phyloP scores from a whole-genome alignment of 2,888 invertebrate species.

The Cybosia mesomella region DNA sequence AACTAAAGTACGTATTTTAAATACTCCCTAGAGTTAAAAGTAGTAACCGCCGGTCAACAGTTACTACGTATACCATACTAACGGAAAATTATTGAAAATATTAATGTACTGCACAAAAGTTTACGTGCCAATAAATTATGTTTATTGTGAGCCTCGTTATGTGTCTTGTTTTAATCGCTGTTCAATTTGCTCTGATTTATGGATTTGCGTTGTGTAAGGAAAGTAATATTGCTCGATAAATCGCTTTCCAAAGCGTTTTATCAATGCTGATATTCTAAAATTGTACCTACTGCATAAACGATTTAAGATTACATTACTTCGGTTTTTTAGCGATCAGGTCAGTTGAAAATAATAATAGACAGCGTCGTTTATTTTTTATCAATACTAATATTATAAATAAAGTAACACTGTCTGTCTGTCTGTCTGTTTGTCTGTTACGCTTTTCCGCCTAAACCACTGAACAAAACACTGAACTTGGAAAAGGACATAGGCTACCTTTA shows the following conservation, averaged over 20 bases:
- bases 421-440: too few relatives aligned
- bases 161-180: slow-evolving; percentile 52
- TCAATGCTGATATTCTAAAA: slow-evolving; percentile 4
- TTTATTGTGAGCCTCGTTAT: slow-evolving; percentile 45
- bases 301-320: background rate
- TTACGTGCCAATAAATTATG: slow-evolving; percentile 46
- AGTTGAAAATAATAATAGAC: too few relatives aligned
- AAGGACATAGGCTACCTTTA: too few relatives aligned
- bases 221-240: slow-evolving; percentile 51
- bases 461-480: too few relatives aligned
- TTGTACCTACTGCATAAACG: background rate
- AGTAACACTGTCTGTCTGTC: too few relatives aligned
- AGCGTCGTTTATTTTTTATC: too few relatives aligned
- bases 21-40: background rate
- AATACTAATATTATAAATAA: too few relatives aligned
- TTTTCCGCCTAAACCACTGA: too few relatives aligned
- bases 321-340: too few relatives aligned
- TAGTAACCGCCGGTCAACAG: background rate
- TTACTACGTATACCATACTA: slow-evolving; percentile 2
- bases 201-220: slow-evolving; percentile 40
- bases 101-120: slow-evolving; percentile 38
- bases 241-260: slow-evolving; percentile 35
- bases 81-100: slow-evolving; percentile 18
- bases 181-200: slow-evolving; percentile 54
- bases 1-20: background rate